Conservation (phyloP, 1,140 invertebrate genomes). For the Cryptotermes secundus region DNA sequence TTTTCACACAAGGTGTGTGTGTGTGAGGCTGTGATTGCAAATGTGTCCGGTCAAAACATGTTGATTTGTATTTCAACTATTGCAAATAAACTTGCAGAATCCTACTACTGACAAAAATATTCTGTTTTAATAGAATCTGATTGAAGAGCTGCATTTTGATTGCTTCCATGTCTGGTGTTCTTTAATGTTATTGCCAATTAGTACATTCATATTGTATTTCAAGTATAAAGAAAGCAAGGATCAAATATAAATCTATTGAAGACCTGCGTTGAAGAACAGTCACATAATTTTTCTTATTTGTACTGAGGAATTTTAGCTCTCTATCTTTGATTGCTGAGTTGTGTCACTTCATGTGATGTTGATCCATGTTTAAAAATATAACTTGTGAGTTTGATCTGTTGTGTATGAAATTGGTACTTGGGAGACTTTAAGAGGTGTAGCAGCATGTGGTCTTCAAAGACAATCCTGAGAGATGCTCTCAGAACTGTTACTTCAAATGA, state of each 20-base stretch:
- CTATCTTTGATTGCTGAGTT: background rate
- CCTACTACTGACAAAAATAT: no score
- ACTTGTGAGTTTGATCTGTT: no score
- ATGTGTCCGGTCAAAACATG: background rate
- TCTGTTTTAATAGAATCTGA: no score
- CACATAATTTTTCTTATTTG: background rate
- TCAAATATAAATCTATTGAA: background rate
- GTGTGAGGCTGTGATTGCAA: conserved; percentile 15
- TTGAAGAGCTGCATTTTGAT: no score
- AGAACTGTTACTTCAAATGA: no score
- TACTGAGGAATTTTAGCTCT: background rate
- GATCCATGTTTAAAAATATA: background rate
- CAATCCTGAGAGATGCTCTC: no score
- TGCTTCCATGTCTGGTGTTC: no score
- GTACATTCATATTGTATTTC: background rate
- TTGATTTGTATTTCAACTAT: background rate
- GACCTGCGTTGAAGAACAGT: background rate
- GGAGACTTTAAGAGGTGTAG: background rate
- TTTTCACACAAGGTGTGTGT: conserved; percentile 16
- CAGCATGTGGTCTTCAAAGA: background rate
- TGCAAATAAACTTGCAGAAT: background rate
- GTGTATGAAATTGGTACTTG: background rate
- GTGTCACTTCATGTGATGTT: background rate
- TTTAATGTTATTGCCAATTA: no score
- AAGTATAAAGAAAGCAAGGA: background rate